Conservation (phyloP, 2,113 vertebrate species). For the Scomber scombrus region DNA sequence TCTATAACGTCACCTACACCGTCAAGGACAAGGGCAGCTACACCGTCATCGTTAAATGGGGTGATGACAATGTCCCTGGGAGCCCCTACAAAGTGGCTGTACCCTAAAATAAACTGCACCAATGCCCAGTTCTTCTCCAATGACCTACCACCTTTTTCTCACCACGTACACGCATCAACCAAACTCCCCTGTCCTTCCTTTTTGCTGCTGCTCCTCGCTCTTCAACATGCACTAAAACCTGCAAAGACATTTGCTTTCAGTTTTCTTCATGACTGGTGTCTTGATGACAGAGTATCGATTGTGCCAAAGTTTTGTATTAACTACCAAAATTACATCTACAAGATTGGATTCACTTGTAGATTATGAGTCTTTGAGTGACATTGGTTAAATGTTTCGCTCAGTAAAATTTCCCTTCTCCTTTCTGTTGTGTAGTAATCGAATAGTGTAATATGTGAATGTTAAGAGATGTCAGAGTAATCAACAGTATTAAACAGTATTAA, state of each 20-base stretch:
- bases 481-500: slow-evolving; percentile 66
- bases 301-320: slow-evolving; percentile 77
- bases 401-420: slow-evolving; percentile 18
- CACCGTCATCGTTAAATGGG: slow-evolving; percentile 95
- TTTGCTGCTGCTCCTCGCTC: slow-evolving; percentile 18
- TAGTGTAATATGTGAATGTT: slow-evolving; percentile 63
- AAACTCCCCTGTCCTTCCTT: slow-evolving; percentile 18
- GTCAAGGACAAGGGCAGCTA: slow-evolving; percentile 96
- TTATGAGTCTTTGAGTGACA: slow-evolving; percentile 35
- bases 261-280: slow-evolving; percentile 24
- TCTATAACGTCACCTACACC: slow-evolving; percentile 94
- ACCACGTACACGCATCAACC: slow-evolving; percentile 45
- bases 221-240: slow-evolving; percentile 64
- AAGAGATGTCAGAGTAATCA: slow-evolving; percentile 50
- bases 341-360: slow-evolving; percentile 34
- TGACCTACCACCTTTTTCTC: slow-evolving; percentile 20
- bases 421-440: slow-evolving; percentile 49
- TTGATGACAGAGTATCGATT: slow-evolving; percentile 43
- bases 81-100: slow-evolving; percentile 93
- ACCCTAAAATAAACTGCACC: slow-evolving; percentile 80
- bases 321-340: slow-evolving; percentile 41
- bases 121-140: slow-evolving; percentile 1
- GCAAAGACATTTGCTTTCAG: slow-evolving; percentile 64
- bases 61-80: slow-evolving; percentile 91
- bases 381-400: slow-evolving; percentile 37